Conservation (phyloP, 2,113 vertebrate species). For the Dipodomys merriami region DNA sequence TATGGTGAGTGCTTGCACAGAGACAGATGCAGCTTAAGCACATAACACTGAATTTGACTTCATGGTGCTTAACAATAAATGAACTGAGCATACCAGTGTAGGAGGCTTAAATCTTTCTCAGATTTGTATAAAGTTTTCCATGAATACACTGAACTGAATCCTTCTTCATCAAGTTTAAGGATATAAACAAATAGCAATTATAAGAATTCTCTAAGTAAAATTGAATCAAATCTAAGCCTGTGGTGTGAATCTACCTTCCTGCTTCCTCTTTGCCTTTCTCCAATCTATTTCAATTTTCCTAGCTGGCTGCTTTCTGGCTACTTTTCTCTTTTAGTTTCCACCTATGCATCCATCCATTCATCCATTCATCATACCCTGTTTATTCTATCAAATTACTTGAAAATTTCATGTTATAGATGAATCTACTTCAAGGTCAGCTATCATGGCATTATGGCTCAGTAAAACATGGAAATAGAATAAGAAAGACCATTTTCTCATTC, state of each 20-base stretch:
- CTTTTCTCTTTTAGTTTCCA: conserved; percentile 4
- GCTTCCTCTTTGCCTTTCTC: not conserved
- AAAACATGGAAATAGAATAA: conserved; percentile 72
- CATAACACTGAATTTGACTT: conserved; percentile 88
- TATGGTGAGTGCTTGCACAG: conserved; percentile 85
- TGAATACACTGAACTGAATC: conserved; percentile 70
- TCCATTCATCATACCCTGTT: conserved; percentile 72
- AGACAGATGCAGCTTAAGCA: conserved; percentile 90
- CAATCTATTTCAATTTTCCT: conserved; percentile 15
- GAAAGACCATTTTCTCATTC: conserved; percentile 71
- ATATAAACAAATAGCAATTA: conserved; percentile 65
- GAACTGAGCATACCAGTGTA: conserved; percentile 77
- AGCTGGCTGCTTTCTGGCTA: conserved; percentile 3
- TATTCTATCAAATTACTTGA: conserved; percentile 72
- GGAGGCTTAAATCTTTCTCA: conserved; percentile 83
- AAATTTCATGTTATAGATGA: conserved; percentile 63
- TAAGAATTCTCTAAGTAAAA: conserved; percentile 62
- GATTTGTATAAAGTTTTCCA: conserved; percentile 75
- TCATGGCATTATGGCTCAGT: conserved; percentile 57
- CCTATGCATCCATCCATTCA: conserved; percentile 56
- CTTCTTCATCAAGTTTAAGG: conserved; percentile 64
- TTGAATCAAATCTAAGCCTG: not conserved
- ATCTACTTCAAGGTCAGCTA: conserved; percentile 65
- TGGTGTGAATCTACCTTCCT: not conserved
- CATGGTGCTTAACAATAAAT: conserved; percentile 85